These are phyloP conservation scores for Brachyptera risi DNA, from an alignment of 2,888 invertebrate species.

Conservation along the genomic window DNA sequence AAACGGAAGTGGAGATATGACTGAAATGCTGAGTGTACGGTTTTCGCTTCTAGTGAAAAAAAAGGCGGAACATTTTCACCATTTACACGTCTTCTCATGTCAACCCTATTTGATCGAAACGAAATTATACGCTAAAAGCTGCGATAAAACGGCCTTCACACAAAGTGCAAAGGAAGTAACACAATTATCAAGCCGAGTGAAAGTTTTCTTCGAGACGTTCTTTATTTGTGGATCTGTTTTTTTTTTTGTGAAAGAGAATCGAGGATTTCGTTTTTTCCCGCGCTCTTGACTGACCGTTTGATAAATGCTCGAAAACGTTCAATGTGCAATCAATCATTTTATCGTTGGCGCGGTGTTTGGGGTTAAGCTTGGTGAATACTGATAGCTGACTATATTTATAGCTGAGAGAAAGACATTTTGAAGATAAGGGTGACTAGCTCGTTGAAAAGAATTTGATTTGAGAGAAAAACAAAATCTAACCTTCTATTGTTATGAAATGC, in stretches of 20 bases:
- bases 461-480: no score
- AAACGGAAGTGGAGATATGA: neutral
- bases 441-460: no score
- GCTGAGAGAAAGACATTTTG: no score
- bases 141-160: constrained; percentile 4
- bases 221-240: constrained; percentile 3
- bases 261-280: neutral
- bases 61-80: neutral
- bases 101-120: neutral
- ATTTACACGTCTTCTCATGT: neutral
- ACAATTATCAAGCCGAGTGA: constrained; percentile 3
- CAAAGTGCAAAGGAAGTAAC: neutral
- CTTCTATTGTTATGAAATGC: no score
- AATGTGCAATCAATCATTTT: constrained; percentile 2
- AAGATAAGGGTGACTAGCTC: neutral
- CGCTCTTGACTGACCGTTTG: constrained; percentile 2
- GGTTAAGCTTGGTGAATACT: constrained; percentile 5
- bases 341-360: neutral
- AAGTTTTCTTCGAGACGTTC: constrained; percentile 2
- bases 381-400: no score
- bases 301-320: neutral
- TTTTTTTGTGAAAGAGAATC: neutral
- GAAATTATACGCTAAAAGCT: neutral
- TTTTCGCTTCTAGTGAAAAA: neutral
- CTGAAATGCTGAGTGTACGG: neutral